Conservation (phyloP, 2,888 invertebrate genomes). For the Archips xylosteana region DNA sequence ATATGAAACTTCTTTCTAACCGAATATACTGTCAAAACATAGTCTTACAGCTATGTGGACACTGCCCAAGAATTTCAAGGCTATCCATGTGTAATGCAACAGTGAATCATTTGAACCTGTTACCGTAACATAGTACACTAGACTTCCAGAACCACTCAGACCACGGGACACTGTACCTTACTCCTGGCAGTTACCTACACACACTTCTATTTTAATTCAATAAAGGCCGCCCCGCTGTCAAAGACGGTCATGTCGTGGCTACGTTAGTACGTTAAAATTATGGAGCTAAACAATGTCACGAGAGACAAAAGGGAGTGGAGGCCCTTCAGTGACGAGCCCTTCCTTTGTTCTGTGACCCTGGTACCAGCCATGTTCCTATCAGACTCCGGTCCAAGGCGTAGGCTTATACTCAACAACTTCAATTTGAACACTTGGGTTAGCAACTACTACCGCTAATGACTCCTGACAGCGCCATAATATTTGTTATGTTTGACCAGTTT, state of each 20-base stretch:
- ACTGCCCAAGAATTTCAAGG: too few species aligned
- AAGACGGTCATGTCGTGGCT: constrained; percentile 9
- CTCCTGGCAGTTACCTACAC: background rate
- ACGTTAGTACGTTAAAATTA: constrained; percentile 41
- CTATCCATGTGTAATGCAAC: too few species aligned
- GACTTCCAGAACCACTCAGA: background rate
- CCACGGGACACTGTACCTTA: background rate
- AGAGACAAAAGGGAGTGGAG: constrained; percentile 74
- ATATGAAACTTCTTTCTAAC: too few species aligned
- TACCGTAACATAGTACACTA: background rate
- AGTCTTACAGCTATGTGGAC: too few species aligned
- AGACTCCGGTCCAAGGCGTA: constrained; percentile 46
- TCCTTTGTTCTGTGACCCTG: constrained; percentile 71
- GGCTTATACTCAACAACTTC: background rate
- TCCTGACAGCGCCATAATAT: too few species aligned
- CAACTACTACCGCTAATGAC: too few species aligned
- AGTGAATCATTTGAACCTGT: too few species aligned
- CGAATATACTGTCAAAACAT: too few species aligned
- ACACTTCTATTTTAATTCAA: background rate
- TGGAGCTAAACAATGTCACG: constrained; percentile 76
- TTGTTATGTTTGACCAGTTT: too few species aligned
- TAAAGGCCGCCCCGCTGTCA: background rate
- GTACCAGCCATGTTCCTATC: constrained; percentile 66
- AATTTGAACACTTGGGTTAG: too few species aligned
- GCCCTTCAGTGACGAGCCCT: constrained; percentile 62